Conservation (phyloP, 1,140 invertebrate species). For the Caenorhabditis tropicalis region DNA sequence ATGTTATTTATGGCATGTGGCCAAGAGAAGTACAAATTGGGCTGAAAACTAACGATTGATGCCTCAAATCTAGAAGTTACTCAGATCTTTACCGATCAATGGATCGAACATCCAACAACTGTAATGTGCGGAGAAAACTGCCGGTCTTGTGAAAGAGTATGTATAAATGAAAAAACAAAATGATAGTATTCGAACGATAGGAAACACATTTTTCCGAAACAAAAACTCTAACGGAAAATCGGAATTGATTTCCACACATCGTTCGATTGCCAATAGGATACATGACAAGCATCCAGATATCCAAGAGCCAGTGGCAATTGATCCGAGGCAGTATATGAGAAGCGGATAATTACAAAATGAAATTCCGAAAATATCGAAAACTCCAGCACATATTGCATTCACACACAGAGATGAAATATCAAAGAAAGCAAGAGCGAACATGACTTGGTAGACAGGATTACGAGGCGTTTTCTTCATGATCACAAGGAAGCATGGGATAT, state of each 20-base stretch:
- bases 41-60: neutral
- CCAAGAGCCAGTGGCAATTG: neutral
- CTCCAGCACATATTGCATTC: conserved; percentile 11
- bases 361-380: neutral
- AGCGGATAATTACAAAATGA: conserved; percentile 12
- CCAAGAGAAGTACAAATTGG: neutral
- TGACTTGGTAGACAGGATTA: neutral
- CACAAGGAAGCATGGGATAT: conserved; percentile 58
- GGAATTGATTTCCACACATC: conserved; percentile 1
- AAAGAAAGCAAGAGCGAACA: conserved; percentile 37
- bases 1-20: conserved; percentile 22
- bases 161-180: neutral
- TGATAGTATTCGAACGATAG: neutral
- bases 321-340: neutral
- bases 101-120: neutral
- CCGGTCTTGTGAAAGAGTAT: neutral
- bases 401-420: neutral
- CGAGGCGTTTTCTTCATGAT: neutral
- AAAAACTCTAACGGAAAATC: neutral
- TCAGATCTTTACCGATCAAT: neutral
- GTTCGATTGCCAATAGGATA: conserved; percentile 26
- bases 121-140: neutral
- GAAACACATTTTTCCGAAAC: neutral
- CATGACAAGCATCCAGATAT: neutral
- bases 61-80: neutral